phyloP scores from a whole-genome alignment of 2,888 invertebrate species.

The Limnephilus lunatus region DNA sequence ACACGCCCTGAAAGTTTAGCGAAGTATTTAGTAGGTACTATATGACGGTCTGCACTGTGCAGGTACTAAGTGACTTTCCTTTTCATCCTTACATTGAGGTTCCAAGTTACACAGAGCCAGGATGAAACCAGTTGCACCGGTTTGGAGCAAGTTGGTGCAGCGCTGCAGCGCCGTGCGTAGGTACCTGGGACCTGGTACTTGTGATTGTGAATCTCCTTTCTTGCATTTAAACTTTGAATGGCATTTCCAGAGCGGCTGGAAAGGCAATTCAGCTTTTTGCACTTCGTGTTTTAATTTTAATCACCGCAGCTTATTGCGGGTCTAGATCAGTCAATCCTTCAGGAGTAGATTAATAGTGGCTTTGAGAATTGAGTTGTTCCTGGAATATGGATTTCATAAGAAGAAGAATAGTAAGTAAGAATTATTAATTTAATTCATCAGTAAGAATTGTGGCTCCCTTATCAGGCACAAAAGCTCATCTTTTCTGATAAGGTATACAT shows the following conservation, averaged over 20 bases:
- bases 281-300: not conserved
- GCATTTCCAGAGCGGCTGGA: slow-evolving; percentile 6
- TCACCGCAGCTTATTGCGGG: not conserved
- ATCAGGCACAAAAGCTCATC: too few species aligned
- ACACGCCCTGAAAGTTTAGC: not conserved
- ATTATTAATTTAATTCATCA: too few species aligned
- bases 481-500: too few species aligned
- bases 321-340: not conserved
- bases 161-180: not conserved
- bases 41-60: not conserved
- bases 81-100: slow-evolving; percentile 48
- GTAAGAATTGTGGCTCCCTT: too few species aligned
- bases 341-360: not conserved
- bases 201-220: slow-evolving; percentile 18
- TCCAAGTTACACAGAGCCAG: not conserved
- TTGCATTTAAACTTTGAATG: slow-evolving; percentile 28
- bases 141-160: slow-evolving; percentile 15
- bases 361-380: not conserved
- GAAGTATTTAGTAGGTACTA: not conserved
- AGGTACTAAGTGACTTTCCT: slow-evolving; percentile 39
- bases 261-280: slow-evolving; percentile 23
- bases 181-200: not conserved
- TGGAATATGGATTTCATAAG: not conserved
- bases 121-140: slow-evolving; percentile 39
- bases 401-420: too few species aligned